These are phyloP conservation scores for Laticauda colubrina DNA, from an alignment of 2,113 vertebrate species.

Conservation along the genomic window DNA sequence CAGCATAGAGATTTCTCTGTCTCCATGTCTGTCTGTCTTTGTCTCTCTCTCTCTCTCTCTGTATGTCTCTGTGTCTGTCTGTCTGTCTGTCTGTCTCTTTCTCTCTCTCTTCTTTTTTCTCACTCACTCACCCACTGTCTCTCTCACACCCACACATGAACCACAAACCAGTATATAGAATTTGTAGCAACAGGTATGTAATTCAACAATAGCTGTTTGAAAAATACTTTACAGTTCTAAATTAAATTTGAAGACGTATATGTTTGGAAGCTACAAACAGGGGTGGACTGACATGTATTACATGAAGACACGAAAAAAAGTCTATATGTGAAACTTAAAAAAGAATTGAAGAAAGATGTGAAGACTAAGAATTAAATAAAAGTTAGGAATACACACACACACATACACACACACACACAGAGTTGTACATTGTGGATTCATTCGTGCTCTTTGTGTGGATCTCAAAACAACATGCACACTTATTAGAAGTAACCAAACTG, in stretches of 20 bases:
- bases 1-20: neutral
- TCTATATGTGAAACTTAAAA: neutral
- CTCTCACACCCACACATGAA: too few relatives aligned
- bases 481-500: too few relatives aligned
- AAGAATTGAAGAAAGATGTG: neutral
- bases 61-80: too few relatives aligned
- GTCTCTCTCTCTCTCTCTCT: too few relatives aligned
- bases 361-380: neutral
- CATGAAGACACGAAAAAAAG: neutral
- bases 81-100: too few relatives aligned
- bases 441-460: neutral
- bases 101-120: too few relatives aligned
- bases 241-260: neutral
- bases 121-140: too few relatives aligned
- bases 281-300: neutral
- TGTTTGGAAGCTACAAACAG: neutral
- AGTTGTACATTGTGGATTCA: neutral
- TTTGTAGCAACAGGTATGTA: neutral
- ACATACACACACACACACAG: too few relatives aligned
- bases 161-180: neutral
- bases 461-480: too few relatives aligned
- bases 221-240: neutral
- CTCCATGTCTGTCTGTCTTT: too few relatives aligned
- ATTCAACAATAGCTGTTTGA: neutral
- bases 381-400: too few relatives aligned